Evolutionary conservation across 1,140 invertebrate genomes (phyloP).

Genomic region (Hetaerina americana): DNA sequence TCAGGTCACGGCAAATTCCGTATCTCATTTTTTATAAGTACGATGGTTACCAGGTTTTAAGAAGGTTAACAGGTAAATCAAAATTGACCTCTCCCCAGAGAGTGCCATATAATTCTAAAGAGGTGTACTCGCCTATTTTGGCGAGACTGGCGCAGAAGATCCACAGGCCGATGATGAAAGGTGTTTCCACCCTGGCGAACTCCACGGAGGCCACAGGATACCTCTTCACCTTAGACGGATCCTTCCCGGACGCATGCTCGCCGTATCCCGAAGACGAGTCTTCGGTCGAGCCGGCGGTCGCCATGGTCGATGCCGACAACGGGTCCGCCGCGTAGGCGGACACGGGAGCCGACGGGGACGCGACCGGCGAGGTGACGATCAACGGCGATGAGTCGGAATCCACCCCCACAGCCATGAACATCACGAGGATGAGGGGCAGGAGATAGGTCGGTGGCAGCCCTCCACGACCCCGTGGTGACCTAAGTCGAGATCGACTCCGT

Average conservation of each 20-base stretch:
- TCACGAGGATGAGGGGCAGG: too few species aligned
- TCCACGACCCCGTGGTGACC: not conserved
- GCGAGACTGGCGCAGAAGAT: constrained; percentile 86
- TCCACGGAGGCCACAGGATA: constrained; percentile 70
- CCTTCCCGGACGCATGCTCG: constrained; percentile 32
- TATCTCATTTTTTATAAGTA: too few species aligned
- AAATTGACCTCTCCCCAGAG: not conserved
- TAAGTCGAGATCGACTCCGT: not conserved
- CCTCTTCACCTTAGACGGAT: constrained; percentile 26
- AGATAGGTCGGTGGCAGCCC: too few species aligned
- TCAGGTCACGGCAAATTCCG: too few species aligned
- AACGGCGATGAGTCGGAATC: not conserved
- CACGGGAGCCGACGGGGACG: not conserved
- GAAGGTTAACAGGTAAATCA: too few species aligned
- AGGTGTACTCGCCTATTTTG: constrained; percentile 78
- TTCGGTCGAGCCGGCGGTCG: constrained; percentile 51
- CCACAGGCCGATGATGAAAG: constrained; percentile 88
- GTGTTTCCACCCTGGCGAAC: constrained; percentile 76
- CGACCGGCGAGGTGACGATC: not conserved
- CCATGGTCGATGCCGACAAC: constrained; percentile 30
- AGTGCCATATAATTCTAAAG: not conserved
- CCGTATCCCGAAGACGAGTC: constrained; percentile 34
- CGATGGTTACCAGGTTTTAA: too few species aligned
- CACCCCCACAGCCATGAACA: not conserved
- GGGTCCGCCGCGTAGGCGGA: not conserved